Percentiles rank a stretch among this genome's conserved stretches.
These are phyloP conservation scores for Eupithecia subfuscata DNA, from an alignment of 2,888 invertebrate genomes.

Conservation along the genomic window DNA sequence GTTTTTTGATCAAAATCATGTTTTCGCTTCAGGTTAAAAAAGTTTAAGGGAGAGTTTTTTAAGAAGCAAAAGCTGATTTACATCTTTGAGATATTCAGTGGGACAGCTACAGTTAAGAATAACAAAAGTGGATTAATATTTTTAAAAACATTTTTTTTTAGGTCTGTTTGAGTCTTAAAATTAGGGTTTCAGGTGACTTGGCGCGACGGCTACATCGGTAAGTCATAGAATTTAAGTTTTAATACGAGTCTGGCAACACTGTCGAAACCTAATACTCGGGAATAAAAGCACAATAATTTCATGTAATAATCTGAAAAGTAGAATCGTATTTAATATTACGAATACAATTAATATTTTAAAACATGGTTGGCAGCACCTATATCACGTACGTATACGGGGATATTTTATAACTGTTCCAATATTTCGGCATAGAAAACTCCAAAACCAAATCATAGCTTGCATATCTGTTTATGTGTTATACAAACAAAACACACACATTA, in stretches of 20 bases:
- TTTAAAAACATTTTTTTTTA: background rate
- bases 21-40: background rate
- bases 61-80: background rate
- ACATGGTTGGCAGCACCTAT: background rate
- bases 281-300: background rate
- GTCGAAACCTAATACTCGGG: background rate
- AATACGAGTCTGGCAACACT: constrained; percentile 9
- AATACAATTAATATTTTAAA: background rate
- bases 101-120: background rate
- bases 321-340: background rate
- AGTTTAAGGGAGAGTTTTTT: background rate
- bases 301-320: background rate
- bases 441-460: background rate
- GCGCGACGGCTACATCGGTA: background rate
- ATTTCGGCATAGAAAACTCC: background rate
- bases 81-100: background rate
- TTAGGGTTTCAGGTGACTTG: background rate
- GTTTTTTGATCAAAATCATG: background rate
- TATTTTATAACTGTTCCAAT: background rate
- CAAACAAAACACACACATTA: background rate
- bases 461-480: background rate
- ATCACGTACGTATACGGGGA: background rate
- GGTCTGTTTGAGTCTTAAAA: background rate
- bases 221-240: background rate
- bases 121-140: background rate